These are phyloP conservation scores for Raphicerus campestris DNA, from an alignment of 2,113 vertebrate species.

Conservation along the genomic window DNA sequence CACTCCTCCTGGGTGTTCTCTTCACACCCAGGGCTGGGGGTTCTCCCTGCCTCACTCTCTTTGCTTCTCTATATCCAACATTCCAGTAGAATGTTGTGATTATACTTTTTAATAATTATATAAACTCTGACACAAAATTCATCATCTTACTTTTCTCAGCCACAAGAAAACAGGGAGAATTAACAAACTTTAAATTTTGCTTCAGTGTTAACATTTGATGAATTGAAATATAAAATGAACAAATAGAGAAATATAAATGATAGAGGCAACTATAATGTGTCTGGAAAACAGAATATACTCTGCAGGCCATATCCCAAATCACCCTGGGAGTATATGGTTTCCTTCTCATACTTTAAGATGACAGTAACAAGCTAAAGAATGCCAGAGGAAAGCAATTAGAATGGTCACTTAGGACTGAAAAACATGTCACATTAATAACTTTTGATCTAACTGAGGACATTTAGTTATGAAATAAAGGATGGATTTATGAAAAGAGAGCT, in stretches of 20 bases:
- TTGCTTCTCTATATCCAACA: neutral
- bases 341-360: neutral
- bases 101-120: neutral
- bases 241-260: neutral
- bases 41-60: neutral
- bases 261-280: neutral
- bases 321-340: neutral
- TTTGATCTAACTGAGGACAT: neutral
- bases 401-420: neutral
- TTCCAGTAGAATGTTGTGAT: neutral
- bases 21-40: fast-evolving
- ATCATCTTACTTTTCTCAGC: neutral
- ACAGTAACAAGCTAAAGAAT: neutral
- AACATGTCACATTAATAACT: neutral
- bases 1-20: neutral
- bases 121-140: neutral
- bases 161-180: neutral
- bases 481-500: neutral
- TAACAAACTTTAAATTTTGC: neutral
- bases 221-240: neutral
- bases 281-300: neutral
- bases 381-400: neutral
- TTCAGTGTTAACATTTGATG: neutral
- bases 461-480: constrained; percentile 3
- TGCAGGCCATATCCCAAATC: neutral